Evolutionary conservation across 2,888 invertebrate species (phyloP).

Genomic region (Stomorhina lunata): DNA sequence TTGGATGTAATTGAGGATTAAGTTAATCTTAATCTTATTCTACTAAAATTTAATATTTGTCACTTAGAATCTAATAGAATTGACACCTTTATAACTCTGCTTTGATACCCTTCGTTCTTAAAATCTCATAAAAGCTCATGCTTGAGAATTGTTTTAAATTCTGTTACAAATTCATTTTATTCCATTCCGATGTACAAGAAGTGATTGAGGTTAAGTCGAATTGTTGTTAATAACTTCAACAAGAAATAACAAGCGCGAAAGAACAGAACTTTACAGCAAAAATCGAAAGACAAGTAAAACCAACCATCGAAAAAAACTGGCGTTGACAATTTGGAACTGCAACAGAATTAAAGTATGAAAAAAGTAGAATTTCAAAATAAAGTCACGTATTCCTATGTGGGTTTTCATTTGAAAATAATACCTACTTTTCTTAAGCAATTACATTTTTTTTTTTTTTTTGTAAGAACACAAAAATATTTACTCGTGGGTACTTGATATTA

Average conservation of each 20-base stretch:
- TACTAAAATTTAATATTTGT: not conserved
- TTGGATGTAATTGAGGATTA: too few species aligned
- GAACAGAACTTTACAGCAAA: not conserved
- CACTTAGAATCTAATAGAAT: not conserved
- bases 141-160: conserved; percentile 50
- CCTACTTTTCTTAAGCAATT: conserved; percentile 4
- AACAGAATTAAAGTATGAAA: conserved; percentile 9
- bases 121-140: too few species aligned
- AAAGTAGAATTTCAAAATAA: conserved; percentile 51
- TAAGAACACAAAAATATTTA: conserved; percentile 27
- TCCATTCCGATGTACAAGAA: conserved; percentile 43
- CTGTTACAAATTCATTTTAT: conserved; percentile 48
- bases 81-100: not conserved
- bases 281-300: not conserved
- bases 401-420: conserved; percentile 50
- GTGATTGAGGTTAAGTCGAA: conserved; percentile 49
- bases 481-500: conserved; percentile 50
- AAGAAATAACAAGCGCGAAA: conserved; percentile 31
- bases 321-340: conserved; percentile 53
- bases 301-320: conserved; percentile 3
- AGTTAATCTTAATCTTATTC: too few species aligned
- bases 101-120: not conserved
- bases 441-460: too few species aligned
- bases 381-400: conserved; percentile 60
- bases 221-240: conserved; percentile 51